These are phyloP conservation scores for Malurus melanocephalus DNA, from an alignment of 2,113 vertebrate species.

Conservation along the genomic window DNA sequence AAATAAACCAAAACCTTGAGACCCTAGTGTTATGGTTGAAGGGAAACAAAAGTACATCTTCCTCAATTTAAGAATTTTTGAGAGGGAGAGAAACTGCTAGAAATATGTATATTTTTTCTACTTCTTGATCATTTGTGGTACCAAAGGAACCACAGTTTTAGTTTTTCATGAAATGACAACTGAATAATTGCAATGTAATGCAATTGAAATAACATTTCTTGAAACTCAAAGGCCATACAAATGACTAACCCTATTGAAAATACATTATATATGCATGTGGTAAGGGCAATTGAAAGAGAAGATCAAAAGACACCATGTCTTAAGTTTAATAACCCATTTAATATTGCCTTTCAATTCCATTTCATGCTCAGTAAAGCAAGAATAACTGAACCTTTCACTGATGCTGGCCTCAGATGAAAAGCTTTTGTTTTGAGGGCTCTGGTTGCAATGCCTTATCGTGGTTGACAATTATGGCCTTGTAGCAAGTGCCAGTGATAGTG, in stretches of 20 bases:
- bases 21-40: neutral
- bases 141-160: neutral
- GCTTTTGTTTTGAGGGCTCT: conserved; percentile 71
- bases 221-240: conserved; percentile 33
- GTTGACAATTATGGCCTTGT: conserved; percentile 20
- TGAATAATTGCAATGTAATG: neutral
- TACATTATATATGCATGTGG: conserved; percentile 22
- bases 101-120: neutral
- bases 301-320: conserved; percentile 70
- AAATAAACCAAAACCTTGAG: neutral
- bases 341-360: conserved; percentile 77
- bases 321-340: conserved; percentile 80
- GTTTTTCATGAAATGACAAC: neutral
- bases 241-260: conserved; percentile 11
- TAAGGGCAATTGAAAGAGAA: conserved; percentile 52
- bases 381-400: conserved; percentile 69
- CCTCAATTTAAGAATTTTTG: neutral
- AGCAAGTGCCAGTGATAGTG: neutral
- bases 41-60: neutral
- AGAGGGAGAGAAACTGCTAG: neutral
- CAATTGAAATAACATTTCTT: neutral
- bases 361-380: conserved; percentile 82
- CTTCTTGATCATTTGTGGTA: neutral
- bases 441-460: conserved; percentile 42
- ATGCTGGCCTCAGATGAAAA: conserved; percentile 59